Conservation (phyloP, 2,888 invertebrate genomes). For the Lampropteryx suffumata region DNA sequence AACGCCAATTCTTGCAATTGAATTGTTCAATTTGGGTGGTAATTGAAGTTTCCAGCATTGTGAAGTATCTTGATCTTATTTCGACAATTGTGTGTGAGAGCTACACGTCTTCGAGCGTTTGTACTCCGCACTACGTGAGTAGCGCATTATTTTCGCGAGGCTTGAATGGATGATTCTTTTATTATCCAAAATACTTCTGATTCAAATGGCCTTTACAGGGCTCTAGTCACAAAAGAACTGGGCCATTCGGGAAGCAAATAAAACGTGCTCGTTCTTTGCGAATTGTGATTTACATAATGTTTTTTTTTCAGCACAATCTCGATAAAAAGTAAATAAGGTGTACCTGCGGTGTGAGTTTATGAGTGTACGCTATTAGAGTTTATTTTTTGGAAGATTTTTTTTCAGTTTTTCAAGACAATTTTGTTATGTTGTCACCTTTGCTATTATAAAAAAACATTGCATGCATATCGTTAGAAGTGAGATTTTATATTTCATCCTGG, state of each 20-base stretch:
- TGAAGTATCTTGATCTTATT: conserved; percentile 31
- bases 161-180: conserved; percentile 61
- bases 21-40: conserved; percentile 18
- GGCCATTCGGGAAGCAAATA: conserved; percentile 58
- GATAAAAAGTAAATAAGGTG: conserved; percentile 39
- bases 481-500: no score
- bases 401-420: no score
- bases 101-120: conserved; percentile 43
- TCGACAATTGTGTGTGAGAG: conserved; percentile 34
- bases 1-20: conserved; percentile 3
- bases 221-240: conserved; percentile 62
- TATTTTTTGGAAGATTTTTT: no score
- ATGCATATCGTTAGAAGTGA: no score
- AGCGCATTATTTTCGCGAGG: conserved; percentile 49
- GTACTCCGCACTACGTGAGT: conserved; percentile 36
- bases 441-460: no score
- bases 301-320: conserved; percentile 44
- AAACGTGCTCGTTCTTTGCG: conserved; percentile 57
- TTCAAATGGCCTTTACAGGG: conserved; percentile 57
- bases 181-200: conserved; percentile 65
- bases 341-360: conserved; percentile 37
- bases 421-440: no score
- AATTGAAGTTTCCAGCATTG: conserved; percentile 23
- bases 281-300: conserved; percentile 59
- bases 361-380: conserved; percentile 29